A percentile compares a stretch with the other conserved stretches of the same genome.
These are phyloP conservation scores for Piezodorus guildinii DNA, from an alignment of 1,140 invertebrate genomes.

Conservation along the genomic window DNA sequence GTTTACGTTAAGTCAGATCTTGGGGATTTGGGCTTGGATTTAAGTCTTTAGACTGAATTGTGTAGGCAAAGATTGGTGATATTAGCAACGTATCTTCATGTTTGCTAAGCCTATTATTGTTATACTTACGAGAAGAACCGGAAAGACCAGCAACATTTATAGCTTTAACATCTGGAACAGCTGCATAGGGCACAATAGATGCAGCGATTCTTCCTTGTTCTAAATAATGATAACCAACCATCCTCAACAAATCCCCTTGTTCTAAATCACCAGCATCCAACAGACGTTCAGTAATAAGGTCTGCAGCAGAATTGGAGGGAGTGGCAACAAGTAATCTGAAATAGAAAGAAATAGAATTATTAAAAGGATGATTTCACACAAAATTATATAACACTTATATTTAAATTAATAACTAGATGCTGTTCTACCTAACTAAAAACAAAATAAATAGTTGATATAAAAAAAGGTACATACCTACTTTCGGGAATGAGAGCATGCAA, in stretches of 20 bases:
- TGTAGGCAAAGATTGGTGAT: too few relatives aligned
- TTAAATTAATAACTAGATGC: not conserved
- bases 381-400: not conserved
- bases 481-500: slow-evolving; percentile 49
- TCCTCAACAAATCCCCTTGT: slow-evolving; percentile 3
- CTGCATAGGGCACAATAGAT: slow-evolving; percentile 1
- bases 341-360: not conserved
- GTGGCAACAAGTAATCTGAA: slow-evolving; percentile 59
- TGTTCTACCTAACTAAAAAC: not conserved
- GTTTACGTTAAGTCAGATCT: too few relatives aligned
- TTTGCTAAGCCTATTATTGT: too few relatives aligned
- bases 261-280: slow-evolving; percentile 6
- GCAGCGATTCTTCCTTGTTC: slow-evolving; percentile 12
- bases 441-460: not conserved
- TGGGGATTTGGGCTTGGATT: too few relatives aligned
- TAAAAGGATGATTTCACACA: not conserved
- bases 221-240: slow-evolving; percentile 14
- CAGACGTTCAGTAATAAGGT: slow-evolving; percentile 35
- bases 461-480: slow-evolving; percentile 32
- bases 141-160: not conserved
- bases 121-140: not conserved
- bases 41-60: too few relatives aligned
- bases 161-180: slow-evolving; percentile 13
- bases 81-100: too few relatives aligned
- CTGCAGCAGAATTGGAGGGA: slow-evolving; percentile 79